Percentiles rank a stretch among this genome's conserved stretches.
phyloP scores from a whole-genome alignment of 2,888 invertebrate genomes.

The Nomada ruficornis region DNA sequence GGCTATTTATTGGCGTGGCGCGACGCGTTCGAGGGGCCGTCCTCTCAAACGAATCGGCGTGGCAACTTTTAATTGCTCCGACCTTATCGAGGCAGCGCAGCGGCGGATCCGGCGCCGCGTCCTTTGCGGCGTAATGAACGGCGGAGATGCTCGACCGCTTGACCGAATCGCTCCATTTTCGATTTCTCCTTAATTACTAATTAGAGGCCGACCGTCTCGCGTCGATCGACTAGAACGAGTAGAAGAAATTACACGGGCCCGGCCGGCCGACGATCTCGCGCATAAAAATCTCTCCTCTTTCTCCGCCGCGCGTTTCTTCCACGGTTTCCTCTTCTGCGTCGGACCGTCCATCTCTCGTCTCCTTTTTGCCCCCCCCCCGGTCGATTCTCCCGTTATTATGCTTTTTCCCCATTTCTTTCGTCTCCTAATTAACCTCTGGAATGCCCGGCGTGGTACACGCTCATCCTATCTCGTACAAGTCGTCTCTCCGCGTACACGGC shows the following conservation, averaged over 20 bases:
- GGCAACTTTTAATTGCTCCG: conserved; percentile 68
- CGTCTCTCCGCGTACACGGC: background rate
- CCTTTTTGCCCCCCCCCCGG: conserved; percentile 24
- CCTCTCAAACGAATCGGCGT: conserved; percentile 65
- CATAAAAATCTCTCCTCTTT: conserved; percentile 50
- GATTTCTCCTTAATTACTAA: conserved; percentile 70
- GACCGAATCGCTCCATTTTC: conserved; percentile 68
- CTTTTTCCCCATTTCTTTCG: conserved; percentile 48
- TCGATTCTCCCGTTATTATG: conserved; percentile 46
- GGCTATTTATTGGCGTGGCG: conserved; percentile 17
- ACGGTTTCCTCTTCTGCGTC: background rate
- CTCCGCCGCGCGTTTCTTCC: conserved; percentile 5
- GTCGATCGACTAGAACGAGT: conserved; percentile 63
- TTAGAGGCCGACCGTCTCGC: conserved; percentile 60
- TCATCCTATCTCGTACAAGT: background rate
- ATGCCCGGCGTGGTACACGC: background rate
- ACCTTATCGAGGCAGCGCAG: conserved; percentile 57
- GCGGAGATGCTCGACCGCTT: conserved; percentile 61
- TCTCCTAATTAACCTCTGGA: conserved; percentile 45
- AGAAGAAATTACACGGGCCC: conserved; percentile 58
- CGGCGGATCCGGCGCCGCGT: conserved; percentile 37
- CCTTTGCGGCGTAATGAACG: conserved; percentile 64
- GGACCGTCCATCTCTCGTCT: conserved; percentile 12
- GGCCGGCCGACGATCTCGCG: conserved; percentile 49
- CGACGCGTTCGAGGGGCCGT: background rate